These are phyloP conservation scores for Tringa solitaria DNA, from an alignment of 2,113 vertebrate species.

Conservation along the genomic window DNA sequence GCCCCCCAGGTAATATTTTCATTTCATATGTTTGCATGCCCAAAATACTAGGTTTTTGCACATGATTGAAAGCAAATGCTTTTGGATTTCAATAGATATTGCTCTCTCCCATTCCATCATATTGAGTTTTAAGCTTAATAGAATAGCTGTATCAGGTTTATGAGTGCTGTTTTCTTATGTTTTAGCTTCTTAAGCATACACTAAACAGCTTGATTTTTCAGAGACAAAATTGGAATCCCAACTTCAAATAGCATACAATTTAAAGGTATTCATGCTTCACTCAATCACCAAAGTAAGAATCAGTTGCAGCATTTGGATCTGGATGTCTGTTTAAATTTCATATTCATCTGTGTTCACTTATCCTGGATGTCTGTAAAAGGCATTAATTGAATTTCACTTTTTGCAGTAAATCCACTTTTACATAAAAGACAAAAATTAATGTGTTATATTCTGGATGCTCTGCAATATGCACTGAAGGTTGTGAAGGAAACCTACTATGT, in stretches of 20 bases:
- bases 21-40: background rate
- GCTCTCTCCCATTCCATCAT: background rate
- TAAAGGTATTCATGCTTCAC: background rate
- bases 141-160: background rate
- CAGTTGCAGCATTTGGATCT: slow-evolving; percentile 3
- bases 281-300: background rate
- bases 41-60: background rate
- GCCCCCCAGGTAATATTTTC: slow-evolving; percentile 1
- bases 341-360: background rate
- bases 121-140: background rate
- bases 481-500: background rate
- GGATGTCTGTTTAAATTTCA: slow-evolving; percentile 1
- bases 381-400: slow-evolving; percentile 44
- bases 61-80: background rate
- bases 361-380: background rate
- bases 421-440: slow-evolving; percentile 31
- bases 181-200: background rate
- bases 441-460: background rate
- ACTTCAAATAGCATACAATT: slow-evolving; percentile 19
- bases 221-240: slow-evolving; percentile 19
- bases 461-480: background rate
- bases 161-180: background rate
- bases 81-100: background rate
- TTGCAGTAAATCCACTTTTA: slow-evolving; percentile 20
- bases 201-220: slow-evolving; percentile 34